Evolutionary conservation across 2,888 invertebrate species (phyloP), one percentile per base, ranked within the genome.

Genomic region (Drosophila pegasa): DNA sequence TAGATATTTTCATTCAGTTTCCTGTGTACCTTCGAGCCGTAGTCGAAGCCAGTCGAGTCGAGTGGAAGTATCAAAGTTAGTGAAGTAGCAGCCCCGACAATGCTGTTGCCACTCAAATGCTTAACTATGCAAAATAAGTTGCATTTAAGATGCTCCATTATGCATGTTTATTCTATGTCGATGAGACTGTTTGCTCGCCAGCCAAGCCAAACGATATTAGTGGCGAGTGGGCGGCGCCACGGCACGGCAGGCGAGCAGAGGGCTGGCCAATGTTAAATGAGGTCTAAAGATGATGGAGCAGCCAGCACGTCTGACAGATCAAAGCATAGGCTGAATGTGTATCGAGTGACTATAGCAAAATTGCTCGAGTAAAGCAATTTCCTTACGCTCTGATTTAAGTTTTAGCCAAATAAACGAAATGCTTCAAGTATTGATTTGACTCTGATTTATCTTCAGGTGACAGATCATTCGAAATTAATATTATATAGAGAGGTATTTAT

Each of bases 121-220:
- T 88, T 82, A 90, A 90, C 89, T 89, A 88, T 89, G 90, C 80
- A 88, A 84, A 89, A 88, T 88, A 88, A 90, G 89, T 87, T 86
- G 87, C 87, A 89, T 90, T 88, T 88, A 84, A 80, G 84, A 88
- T 81, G 88, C 88, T 90, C 88, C 88, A 90, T 88, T 88, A 90
- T 88, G 90, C 88, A 88, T 90, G 88, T 88, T 88, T 89, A 87
- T 88, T 78, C 87, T 78, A 74, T 78, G 79, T 70, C 79, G 87
- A 83, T 76, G 85, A 89, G 88, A 82, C 82, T 71, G 72, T 73
- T 78, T 61, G 55, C 60, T 59, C 37, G 37, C 48, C 56, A n/a
- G 47, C 68, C 65, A 54, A 47, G 35, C 59, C 55, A 50, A 68
- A 65, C 54, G 47, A 65, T 59, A 63, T 65, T 65, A 68, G 51